Conservation (phyloP, 2,888 invertebrate species). For the Hypomecis atomaria region DNA sequence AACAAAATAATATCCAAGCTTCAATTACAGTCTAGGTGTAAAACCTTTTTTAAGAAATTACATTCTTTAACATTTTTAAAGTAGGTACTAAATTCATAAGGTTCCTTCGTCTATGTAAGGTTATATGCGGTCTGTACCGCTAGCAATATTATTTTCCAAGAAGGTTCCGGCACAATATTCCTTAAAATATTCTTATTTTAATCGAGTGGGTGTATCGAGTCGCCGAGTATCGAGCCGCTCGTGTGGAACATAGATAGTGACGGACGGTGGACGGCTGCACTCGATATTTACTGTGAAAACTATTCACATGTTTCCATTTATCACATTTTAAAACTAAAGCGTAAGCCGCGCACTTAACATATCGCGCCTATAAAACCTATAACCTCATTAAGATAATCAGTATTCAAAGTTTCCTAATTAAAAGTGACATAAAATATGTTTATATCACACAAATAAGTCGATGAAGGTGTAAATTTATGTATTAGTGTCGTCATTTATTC, state of each 20-base stretch:
- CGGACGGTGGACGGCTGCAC: conserved; percentile 70
- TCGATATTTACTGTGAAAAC: conserved; percentile 61
- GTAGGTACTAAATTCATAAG: too few species aligned
- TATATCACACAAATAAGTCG: conserved; percentile 28
- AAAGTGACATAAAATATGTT: conserved; percentile 25
- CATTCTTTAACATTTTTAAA: too few species aligned
- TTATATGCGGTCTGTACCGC: conserved; percentile 53
- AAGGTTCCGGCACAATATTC: conserved; percentile 66
- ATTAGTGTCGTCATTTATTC: conserved; percentile 34
- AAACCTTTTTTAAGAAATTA: too few species aligned
- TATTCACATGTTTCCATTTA: conserved; percentile 75
- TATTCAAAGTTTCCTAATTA: conserved; percentile 24
- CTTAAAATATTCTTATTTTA: conserved; percentile 78
- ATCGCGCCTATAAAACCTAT: conserved; percentile 24
- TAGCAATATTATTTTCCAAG: conserved; percentile 57
- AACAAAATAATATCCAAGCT: too few species aligned
- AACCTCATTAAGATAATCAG: conserved; percentile 28
- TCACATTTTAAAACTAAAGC: conserved; percentile 29
- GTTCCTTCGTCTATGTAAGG: too few species aligned
- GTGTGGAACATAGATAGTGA: conserved; percentile 82
- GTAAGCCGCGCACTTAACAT: conserved; percentile 10
- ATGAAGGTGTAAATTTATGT: conserved; percentile 43
- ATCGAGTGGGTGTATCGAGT: conserved; percentile 76
- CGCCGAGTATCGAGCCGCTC: conserved; percentile 69
- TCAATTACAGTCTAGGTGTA: too few species aligned